phyloP scores from a whole-genome alignment of 2,888 invertebrate species.

The Stegana nigrithorax region DNA sequence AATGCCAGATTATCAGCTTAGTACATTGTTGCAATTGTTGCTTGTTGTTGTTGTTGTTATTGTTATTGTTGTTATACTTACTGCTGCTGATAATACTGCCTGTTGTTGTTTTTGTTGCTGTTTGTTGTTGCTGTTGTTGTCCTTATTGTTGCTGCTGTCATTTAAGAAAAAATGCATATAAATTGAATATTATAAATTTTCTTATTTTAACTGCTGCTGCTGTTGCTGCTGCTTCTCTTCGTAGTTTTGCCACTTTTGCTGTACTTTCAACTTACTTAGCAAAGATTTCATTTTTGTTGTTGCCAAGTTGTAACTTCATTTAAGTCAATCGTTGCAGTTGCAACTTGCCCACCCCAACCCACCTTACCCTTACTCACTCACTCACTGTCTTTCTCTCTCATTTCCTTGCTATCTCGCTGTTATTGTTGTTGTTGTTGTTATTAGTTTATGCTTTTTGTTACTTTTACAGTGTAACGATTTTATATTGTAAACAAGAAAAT shows the following conservation, averaged over 20 bases:
- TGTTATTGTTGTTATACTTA: constrained; percentile 21
- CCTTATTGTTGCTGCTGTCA: constrained; percentile 30
- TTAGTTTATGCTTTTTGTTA: constrained; percentile 15
- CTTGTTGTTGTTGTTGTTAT: constrained; percentile 29
- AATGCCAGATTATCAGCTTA: constrained; percentile 51
- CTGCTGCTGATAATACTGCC: too few relatives aligned
- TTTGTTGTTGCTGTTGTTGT: constrained; percentile 28
- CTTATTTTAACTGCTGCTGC: constrained; percentile 45
- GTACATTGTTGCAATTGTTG: constrained; percentile 31
- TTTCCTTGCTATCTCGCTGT: constrained; percentile 12
- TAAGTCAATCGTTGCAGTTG: constrained; percentile 58
- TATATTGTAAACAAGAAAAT: constrained; percentile 64
- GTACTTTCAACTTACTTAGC: not conserved
- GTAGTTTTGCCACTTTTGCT: constrained; percentile 19
- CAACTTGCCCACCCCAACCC: too few relatives aligned
- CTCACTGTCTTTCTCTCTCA: too few relatives aligned
- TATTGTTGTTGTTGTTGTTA: not conserved
- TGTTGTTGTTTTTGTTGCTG: constrained; percentile 19
- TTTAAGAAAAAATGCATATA: constrained; percentile 55
- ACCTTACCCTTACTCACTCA: too few relatives aligned
- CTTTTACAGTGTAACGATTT: constrained; percentile 18
- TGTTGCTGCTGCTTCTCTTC: constrained; percentile 22
- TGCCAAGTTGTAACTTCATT: constrained; percentile 61
- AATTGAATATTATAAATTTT: constrained; percentile 64
- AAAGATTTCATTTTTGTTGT: constrained; percentile 28